Evolutionary conservation across 1,140 invertebrate species (phyloP).

Genomic region (Anastrepha ludens): DNA sequence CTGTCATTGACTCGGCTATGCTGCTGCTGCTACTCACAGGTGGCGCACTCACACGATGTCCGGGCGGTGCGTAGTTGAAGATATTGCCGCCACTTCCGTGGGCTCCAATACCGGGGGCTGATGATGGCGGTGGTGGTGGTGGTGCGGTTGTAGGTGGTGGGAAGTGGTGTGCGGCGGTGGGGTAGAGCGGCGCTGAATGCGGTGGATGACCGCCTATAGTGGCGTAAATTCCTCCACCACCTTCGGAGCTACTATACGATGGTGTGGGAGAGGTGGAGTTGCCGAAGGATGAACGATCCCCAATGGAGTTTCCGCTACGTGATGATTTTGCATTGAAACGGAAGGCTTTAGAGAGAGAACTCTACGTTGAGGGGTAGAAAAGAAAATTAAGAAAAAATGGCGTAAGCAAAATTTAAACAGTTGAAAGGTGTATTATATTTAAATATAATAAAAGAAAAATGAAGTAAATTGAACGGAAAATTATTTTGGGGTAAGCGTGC

Average conservation of each 20-base stretch:
- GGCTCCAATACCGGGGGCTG: not conserved
- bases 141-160: slow-evolving; percentile 78
- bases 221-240: slow-evolving; percentile 74
- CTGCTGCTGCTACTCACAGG: slow-evolving; percentile 68
- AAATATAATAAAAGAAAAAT: slow-evolving; percentile 23
- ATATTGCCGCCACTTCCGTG: slow-evolving; percentile 33
- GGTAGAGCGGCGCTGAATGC: slow-evolving; percentile 70
- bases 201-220: slow-evolving; percentile 79
- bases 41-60: slow-evolving; percentile 75
- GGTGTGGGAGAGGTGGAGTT: slow-evolving; percentile 74
- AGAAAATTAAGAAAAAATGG: not conserved
- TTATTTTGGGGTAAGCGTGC: not conserved
- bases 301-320: slow-evolving; percentile 62
- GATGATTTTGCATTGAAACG: slow-evolving; percentile 70
- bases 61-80: slow-evolving; percentile 67
- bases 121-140: slow-evolving; percentile 70
- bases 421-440: too few relatives aligned
- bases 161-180: slow-evolving; percentile 70
- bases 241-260: slow-evolving; percentile 74
- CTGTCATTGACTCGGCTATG: slow-evolving; percentile 61
- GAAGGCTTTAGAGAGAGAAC: slow-evolving; percentile 74
- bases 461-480: not conserved
- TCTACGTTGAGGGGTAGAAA: slow-evolving; percentile 58
- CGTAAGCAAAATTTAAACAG: too few relatives aligned
- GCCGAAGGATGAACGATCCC: slow-evolving; percentile 70